Evolutionary conservation across 2,888 invertebrate genomes (phyloP).

Genomic region (Plebejus melissa): DNA sequence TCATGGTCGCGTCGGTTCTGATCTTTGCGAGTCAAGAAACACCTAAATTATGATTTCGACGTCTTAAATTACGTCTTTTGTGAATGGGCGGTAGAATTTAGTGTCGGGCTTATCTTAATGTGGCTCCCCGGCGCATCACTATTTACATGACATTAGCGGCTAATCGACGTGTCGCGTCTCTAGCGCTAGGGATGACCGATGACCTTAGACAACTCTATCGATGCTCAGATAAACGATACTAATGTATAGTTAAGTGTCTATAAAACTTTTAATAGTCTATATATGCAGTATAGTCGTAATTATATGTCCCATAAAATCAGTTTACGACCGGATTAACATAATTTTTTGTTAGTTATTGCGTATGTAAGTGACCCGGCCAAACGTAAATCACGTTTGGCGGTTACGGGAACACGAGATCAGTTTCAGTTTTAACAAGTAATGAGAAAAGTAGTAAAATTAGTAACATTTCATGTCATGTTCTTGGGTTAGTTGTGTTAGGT

Average conservation of each 20-base stretch:
- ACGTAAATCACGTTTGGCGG: conserved; percentile 16
- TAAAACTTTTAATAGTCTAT: conserved; percentile 21
- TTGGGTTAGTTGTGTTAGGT: no score
- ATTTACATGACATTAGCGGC: conserved; percentile 77
- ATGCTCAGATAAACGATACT: conserved; percentile 20
- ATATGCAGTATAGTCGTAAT: conserved; percentile 14
- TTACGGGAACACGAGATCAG: background rate
- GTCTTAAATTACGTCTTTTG: background rate
- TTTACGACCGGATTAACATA: conserved; percentile 26
- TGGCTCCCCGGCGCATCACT: conserved; percentile 56
- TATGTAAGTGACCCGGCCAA: conserved; percentile 17
- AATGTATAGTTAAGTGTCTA: conserved; percentile 24
- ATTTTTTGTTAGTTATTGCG: conserved; percentile 19
- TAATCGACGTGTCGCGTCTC: conserved; percentile 61
- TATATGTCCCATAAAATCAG: conserved; percentile 24
- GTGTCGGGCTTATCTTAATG: conserved; percentile 50
- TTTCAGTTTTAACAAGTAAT: background rate
- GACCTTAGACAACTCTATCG: conserved; percentile 21
- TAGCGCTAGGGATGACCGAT: conserved; percentile 23
- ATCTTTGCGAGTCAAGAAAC: conserved; percentile 18
- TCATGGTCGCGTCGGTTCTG: conserved; percentile 7
- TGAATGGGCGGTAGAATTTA: conserved; percentile 23
- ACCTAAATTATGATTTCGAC: background rate
- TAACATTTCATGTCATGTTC: background rate
- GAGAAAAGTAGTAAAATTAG: background rate